Base-by-base conservation (phyloP, 2,888 invertebrate genomes). In the Lasioglossum leucozonium region DNA sequence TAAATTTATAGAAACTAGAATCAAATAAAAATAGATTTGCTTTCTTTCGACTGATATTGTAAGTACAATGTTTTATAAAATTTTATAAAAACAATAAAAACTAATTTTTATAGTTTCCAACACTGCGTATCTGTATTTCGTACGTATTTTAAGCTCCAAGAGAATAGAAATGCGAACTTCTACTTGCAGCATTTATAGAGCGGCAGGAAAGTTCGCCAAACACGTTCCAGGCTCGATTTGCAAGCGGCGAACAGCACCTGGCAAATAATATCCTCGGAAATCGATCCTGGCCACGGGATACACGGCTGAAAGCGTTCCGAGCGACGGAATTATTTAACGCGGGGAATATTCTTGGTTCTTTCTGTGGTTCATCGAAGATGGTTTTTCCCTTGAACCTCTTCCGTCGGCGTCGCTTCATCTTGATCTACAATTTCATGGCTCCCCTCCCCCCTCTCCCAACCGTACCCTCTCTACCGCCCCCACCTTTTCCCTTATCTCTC, bases 381-480 rank as follows among this genome's bases (percentile, higher is more conserved):
- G n/a, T 10, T 51, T 72, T 55, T 30, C 67, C 42, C 77, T 77
- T 69, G 51, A 72, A 69, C 18, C 34, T 69, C 37, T 47, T 37
- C 22, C 37, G 72, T 18, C 37, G 16, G 51, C 26, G n/a, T 58
- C 42, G 67, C 77, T 77, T 73, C 71, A 22, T 73, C 65, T 62
- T 76, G 77, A 77, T 86, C 72, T 67, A 77, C 42, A 58, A 34
- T 77, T 77, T 79, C 55, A 42, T 73, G 34, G 51, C 13, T 11
- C 37, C 37, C 11, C 18, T 42, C 16, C n/a, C n/a, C n/a, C n/a
- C 42, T 42, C 40, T 42, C n/a, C 10, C 37, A 6, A 26, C 1
- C 10, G 47, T 16, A n/a, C 1, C 13, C 10, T 22, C 44, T 11
- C 5, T 1, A n/a, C 3, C 18, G 16, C 13, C 30, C 11, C 8